Base-by-base conservation (phyloP, 2,797 vertebrate species). In the Galago senegalensis region DNA sequence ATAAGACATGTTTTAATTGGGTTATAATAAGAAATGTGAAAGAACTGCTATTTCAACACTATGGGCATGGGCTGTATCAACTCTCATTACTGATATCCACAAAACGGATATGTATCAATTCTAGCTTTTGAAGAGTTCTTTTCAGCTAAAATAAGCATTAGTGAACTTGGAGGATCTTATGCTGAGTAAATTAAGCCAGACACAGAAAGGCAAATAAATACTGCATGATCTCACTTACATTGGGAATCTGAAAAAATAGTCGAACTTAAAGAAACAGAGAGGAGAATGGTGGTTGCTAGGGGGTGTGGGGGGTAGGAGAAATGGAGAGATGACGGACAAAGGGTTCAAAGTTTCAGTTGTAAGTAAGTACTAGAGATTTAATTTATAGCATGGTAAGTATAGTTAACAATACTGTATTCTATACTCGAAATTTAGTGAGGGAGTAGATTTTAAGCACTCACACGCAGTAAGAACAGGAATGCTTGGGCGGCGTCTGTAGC, bases 1-100 rank as follows among this genome's bases (percentile, higher is more conserved):
- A 65, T 53, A n/a, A 40, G 25, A 95, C 49, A 43, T 7, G 27
- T 81, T 79, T 79, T 76, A 63, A 43, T 23, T 90, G 87, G 65
- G 69, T 49, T 81, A 21, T 65, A 34, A 75, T 34, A 72, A 85
- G 49, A 87, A 89, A 96, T 31, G 77, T 70, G 14, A 77, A 83
- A 77, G 37, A 58, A 83, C 31, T 18, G 49, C 37, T 40, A 10
- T 69, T 89, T 96, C n/a, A 53, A 25, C 34, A 25, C 76, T 72
- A 27, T 23, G 43, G 81, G 56, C 31, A 27, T 23, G 43, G 81
- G 56, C 31, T 23, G 20, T 12, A 34, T 60, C 49, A 14, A n/a
- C 21, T 70, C 65, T 72, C 27, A 77, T 91, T 58, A 73, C 11
- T 73, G 34, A 67, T 40, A 87, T n/a, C 70, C 79, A 82, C 11